Conservation (phyloP, 2,888 invertebrate species). For the Leptura quadrifasciata region DNA sequence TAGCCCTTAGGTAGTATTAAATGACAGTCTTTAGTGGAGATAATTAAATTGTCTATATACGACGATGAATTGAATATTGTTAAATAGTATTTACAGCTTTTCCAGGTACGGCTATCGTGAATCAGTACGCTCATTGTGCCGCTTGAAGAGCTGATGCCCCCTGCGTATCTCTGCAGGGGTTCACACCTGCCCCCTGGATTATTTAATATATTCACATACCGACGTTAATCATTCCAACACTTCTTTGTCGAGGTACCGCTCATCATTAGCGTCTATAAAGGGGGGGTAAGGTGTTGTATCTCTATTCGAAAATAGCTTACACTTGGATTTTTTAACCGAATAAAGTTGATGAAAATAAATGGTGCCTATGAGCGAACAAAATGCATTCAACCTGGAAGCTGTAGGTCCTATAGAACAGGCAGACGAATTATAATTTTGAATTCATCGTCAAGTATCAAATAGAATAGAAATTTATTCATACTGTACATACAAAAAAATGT, state of each 20-base stretch:
- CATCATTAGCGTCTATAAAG: slow-evolving; percentile 46
- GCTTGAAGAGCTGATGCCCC: slow-evolving; percentile 61
- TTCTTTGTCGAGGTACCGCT: slow-evolving; percentile 63
- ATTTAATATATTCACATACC: slow-evolving; percentile 73
- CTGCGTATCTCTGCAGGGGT: slow-evolving; percentile 65
- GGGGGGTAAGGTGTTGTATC: not conserved
- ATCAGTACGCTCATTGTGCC: slow-evolving; percentile 45
- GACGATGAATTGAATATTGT: not conserved
- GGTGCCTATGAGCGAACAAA: too few species aligned
- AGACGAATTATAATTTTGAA: too few species aligned
- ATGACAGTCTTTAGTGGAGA: not conserved
- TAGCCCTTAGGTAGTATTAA: not conserved
- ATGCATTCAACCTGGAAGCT: too few species aligned
- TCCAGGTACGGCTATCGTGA: slow-evolving; percentile 9
- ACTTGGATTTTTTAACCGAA: too few species aligned
- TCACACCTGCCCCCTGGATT: slow-evolving; percentile 70
- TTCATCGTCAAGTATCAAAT: too few species aligned
- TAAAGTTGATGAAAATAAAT: too few species aligned
- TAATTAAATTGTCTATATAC: not conserved
- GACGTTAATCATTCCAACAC: slow-evolving; percentile 73
- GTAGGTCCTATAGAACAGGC: too few species aligned
- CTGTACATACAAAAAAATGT: too few species aligned
- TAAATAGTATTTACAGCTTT: not conserved
- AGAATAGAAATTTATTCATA: too few species aligned
- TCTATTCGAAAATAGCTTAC: too few species aligned